These are phyloP conservation scores for Odontocerum albicorne DNA, from an alignment of 2,888 invertebrate species.

Conservation along the genomic window DNA sequence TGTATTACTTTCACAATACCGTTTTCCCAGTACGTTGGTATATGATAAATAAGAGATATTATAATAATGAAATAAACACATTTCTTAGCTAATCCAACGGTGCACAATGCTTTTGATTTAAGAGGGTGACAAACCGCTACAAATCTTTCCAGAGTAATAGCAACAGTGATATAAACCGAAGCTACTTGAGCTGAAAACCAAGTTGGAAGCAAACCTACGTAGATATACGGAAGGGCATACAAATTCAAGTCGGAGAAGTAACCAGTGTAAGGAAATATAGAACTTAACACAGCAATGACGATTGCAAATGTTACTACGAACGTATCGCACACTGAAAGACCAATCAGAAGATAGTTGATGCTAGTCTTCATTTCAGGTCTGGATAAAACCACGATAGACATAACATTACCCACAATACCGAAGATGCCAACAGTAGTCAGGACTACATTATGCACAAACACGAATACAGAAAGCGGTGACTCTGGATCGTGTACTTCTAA, in stretches of 20 bases:
- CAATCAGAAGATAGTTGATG: background rate
- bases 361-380: slow-evolving; percentile 6
- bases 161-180: slow-evolving; percentile 3
- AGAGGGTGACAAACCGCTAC: slow-evolving; percentile 1
- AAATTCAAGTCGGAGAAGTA: background rate
- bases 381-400: slow-evolving; percentile 2
- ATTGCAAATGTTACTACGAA: slow-evolving; percentile 4
- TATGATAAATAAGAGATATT: background rate
- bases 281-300: background rate
- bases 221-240: background rate
- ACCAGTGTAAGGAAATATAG: slow-evolving; percentile 2
- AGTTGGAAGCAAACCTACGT: background rate
- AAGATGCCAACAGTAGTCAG: background rate
- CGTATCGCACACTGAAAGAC: slow-evolving; percentile 1
- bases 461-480: background rate
- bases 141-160: slow-evolving; percentile 1
- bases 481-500: background rate
- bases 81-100: background rate
- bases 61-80: background rate
- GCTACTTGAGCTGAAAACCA: slow-evolving; percentile 6
- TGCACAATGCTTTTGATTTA: background rate
- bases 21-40: slow-evolving; percentile 4
- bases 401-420: slow-evolving; percentile 1
- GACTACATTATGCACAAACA: background rate
- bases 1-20: background rate